Evolutionary conservation across 2,888 invertebrate species (phyloP), one percentile per base, ranked within the genome.

Genomic region (Drosophila diplacantha): DNA sequence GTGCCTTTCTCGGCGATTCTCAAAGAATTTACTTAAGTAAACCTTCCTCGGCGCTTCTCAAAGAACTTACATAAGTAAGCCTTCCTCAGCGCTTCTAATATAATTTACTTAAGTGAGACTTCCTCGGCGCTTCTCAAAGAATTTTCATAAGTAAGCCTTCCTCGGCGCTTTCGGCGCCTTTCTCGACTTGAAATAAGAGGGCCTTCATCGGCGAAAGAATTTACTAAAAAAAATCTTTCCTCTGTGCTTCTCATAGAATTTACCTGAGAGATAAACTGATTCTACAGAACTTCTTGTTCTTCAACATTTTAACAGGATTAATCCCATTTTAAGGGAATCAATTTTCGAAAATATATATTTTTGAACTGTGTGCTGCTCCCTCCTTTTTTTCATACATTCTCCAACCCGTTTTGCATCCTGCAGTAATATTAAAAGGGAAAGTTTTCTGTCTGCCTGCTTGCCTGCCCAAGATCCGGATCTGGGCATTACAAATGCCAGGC

Each of bases 401-500:
- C 32, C 59, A 67, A 67, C 64, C 58, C 68, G 59, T 64, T 67
- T 61, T 61, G 53, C 61, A 65, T 59, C 65, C 62, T 61, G 66
- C 61, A 62, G 43, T n/a, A 39, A 31, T 47, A 35, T 41, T 62
- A 39, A 62, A 62, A 69, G 69, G 67, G 69, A 62, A 69, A 67
- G 69, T 62, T 67, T 67, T 64, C 32, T 44, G 69, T 43, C 43
- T 51, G 34, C 14, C 41, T n/a, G 39, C 18, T 6, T 12, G 37
- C 35, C 43, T 44, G 22, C 37, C 52, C 52, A 72, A 72, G 68
- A 68, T 68, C 68, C 68, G 68, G 68, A 68, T 74, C 51, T 50
- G 52, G 56, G 38, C 71, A 76, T 76, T 76, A 76, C 74, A 80
- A 82, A 76, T 80, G 80, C 75, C 62, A 70, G 49, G 62, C 77